Evolutionary conservation across 2,797 vertebrate species (phyloP), one percentile per base, ranked within the genome.

Genomic region (Labroides dimidiatus): DNA sequence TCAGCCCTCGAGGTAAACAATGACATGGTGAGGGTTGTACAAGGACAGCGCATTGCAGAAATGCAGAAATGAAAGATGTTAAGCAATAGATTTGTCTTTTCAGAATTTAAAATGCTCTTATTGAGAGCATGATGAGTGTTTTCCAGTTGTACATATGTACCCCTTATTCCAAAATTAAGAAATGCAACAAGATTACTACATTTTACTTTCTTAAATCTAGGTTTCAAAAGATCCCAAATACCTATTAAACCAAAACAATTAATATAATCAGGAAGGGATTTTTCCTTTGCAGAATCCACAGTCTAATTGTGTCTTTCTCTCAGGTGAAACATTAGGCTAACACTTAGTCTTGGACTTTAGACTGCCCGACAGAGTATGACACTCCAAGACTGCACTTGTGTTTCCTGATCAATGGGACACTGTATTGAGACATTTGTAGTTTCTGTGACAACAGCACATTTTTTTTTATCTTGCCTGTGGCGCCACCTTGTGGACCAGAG

Each of bases 401-500:
- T 14, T 72, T 59, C 39, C 42, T 13, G 2, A 12, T 19, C 11
- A 44, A 57, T 39, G 33, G 53, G 53, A 71, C n/a, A 12, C n/a
- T 43, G n/a, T 30, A 44, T 17, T 9, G 42, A 9, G 19, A 16
- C 4, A 15, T 52, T 45, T 50, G 9, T 21, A 13, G 20, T 47
- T 13, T 48, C 20, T 60, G 43, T 24, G 17, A 5, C 48, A 13
- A 41, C 9, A 1, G 19, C 49, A 20, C 19, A 27, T 9, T 11
- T 9, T 5, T 4, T 6, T 72, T 61, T n/a, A 16, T 0, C 71
- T 64, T 65, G 57, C 54, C 17, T 82, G 30, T 79, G 14, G 30
- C 69, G 80, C 86, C 90, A 76, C 64, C 92, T 81, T 53, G 80
- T 91, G 90, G 82, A 43, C 10, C 20, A 13, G 19, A 15, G 1